Evolutionary conservation across 2,888 invertebrate species (phyloP), one percentile per base, ranked within the genome.

Genomic region (Atherix ibis): DNA sequence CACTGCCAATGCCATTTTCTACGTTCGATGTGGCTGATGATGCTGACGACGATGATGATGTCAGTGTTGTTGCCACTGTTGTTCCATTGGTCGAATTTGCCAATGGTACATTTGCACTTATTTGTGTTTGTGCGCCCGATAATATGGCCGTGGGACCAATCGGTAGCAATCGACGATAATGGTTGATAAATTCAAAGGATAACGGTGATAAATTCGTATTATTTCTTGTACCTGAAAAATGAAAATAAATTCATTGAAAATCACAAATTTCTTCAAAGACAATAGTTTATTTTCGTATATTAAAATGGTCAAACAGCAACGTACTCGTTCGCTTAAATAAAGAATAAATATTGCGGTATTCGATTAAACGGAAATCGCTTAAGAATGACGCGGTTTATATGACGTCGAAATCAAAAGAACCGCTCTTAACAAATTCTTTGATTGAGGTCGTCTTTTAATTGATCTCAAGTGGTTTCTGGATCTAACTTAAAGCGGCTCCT

Each of bases 151-250:
- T 33, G 19, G 42, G 40, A 25, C 36, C 37, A 33, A 42, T 37
- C 2, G 42, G 42, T 30, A 42, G 30, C 24, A 42, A 30, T 6
- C 40, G 38, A 24, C 42, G 40, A 36, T 42, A 42, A 32, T 42
- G 42, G 32, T 35, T 40, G 17, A 42, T 38, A 35, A 42, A 42
- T 36, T 42, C 42, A 31, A 42, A 40, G 4, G 39, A 39, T 31
- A 36, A 22, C 26, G 40, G 42, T 22, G 42, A 40, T 18, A 37
- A 18, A 18, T 27, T 40, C 19, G 30, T 38, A 25, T 27, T 34
- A 39, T 38, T 39, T 18, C 41, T 36, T 31, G 34, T 27, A 31
- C 38, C 41, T 39, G 32, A 18, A 27, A 16, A 28, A 14, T 24
- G 12, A 31, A 25, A 15, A 35, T 10, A 24, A 13, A 30, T 32